Base-by-base conservation (phyloP, 2,113 vertebrate genomes). In the Lagenorhynchus albirostris region DNA sequence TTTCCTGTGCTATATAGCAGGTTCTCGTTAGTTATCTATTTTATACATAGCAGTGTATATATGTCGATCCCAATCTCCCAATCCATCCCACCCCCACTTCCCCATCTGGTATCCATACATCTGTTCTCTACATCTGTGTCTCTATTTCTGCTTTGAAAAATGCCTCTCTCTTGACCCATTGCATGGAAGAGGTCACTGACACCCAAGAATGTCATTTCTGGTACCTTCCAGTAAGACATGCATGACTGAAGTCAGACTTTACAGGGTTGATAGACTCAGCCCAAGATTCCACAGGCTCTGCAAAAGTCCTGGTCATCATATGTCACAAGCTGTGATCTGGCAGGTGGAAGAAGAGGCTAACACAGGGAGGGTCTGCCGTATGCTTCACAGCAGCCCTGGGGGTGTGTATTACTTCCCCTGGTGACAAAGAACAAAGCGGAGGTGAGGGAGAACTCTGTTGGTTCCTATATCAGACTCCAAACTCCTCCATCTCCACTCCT, bases 261-360 rank as follows among this genome's bases (percentile, higher is more conserved):
- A 13, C 9, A 44, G 47, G 25, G 29, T 31, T 29, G 53, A 23
- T 21, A 14, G 33, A 67, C 63, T 25, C 71, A 20, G 20, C 79
- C 8, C 17, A 3, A 17, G n/a, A 13, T 23, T 80, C 20, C 15
- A 44, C 31, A 55, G 36, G 14, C 77, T 36, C 80, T 83, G 50
- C 55, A 79, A 17, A 20, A 50, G 31, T 33, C 53, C 6, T 41
- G 8, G 11, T 71, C 11, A 11, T 70, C 29, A 53, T 41, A 55
- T 2, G 3, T 29, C 18, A 80, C 3, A n/a, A n/a, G 36, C 25
- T 50, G 12, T 8, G 1, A 26, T 0, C 1, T n/a, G 15, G 10
- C 26, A 41, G 17, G 2, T 18, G 23, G 29, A 29, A 7, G 15
- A 25, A 80, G 33, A 3, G 26, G 62, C 53, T 58, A 20, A 18